A percentile compares a stretch with the other conserved stretches of the same genome.
These are phyloP conservation scores for Euura lappo DNA, from an alignment of 1,140 invertebrate species.

Conservation along the genomic window DNA sequence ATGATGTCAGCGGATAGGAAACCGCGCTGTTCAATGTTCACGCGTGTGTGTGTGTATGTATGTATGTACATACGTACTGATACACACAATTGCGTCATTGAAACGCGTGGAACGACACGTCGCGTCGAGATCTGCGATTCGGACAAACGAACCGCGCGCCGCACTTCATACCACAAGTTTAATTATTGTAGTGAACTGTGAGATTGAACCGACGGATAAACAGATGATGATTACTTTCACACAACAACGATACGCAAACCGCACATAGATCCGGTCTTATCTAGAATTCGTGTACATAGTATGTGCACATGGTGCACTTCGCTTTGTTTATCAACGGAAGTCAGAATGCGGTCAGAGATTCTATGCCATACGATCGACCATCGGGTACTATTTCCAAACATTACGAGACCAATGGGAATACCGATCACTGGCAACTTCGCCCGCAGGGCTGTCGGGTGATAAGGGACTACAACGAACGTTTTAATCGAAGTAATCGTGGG, in stretches of 20 bases:
- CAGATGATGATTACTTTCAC: not conserved
- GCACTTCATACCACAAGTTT: not conserved
- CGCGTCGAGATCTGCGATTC: not conserved
- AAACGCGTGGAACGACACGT: not conserved
- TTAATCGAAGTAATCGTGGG: no score
- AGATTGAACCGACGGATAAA: not conserved
- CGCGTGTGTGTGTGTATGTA: no score
- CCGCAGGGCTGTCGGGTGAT: no score
- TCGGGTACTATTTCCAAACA: no score
- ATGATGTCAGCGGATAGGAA: not conserved
- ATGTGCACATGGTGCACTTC: no score
- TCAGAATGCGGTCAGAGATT: constrained; percentile 1
- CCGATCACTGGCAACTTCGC: no score
- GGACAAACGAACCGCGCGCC: not conserved
- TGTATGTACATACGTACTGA: not conserved
- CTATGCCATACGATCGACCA: no score
- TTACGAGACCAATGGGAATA: no score
- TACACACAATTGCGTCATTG: not conserved
- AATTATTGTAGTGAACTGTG: not conserved
- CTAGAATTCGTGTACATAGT: no score
- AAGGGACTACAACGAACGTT: no score
- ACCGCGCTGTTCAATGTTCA: not conserved
- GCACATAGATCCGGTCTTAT: no score
- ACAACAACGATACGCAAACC: no score
- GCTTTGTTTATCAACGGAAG: not conserved